Base-by-base conservation (phyloP, 2,888 invertebrate genomes). In the Pachydiplax longipennis region DNA sequence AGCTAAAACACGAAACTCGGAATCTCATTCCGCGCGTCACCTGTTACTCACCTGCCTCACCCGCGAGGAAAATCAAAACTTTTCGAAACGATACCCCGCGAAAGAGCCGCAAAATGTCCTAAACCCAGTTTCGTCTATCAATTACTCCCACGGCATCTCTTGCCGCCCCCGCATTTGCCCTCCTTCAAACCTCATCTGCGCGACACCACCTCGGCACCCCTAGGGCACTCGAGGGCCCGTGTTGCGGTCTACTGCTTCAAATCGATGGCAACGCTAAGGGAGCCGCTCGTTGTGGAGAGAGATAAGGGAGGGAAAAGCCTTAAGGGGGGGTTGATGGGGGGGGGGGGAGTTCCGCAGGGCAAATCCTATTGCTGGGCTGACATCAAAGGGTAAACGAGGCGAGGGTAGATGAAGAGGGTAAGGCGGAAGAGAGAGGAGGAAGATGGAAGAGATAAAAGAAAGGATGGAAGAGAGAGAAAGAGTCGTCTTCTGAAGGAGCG, bases 311-410 rank as follows among this genome's bases (percentile, higher is more conserved):
- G n/a, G n/a, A n/a, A n/a, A n/a, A n/a, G n/a, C n/a, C n/a, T n/a
- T 73, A 35, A 35, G 80, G 80, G 80, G 25, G 82, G 81, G 40
- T 15, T 25, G 8, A 44, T 4, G 6, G 6, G 4, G 4, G 58
- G 35, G 31, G 35, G 35, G 53, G 53, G 58, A 58, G 58, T 58
- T 83, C 83, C 58, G 58, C 58, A 61, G 83, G 87, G 87, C 87
- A 87, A 87, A 87, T 87, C 61, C 87, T 58, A 87, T 87, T 87
- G 87, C 87, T 25, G 58, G 58, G 58, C 35, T 37, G 37, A 87
- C 87, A 87, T 87, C 87, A 87, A 87, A 87, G 87, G 87, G 87
- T 87, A 87, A 87, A 87, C 87, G 87, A 87, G 87, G 87, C 87
- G 61, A 87, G 87, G n/a, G 61, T 15, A 53, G 87, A 44, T 35